These are phyloP conservation scores for Xylocopa sonorina DNA, from an alignment of 1,140 invertebrate genomes.

Conservation along the genomic window DNA sequence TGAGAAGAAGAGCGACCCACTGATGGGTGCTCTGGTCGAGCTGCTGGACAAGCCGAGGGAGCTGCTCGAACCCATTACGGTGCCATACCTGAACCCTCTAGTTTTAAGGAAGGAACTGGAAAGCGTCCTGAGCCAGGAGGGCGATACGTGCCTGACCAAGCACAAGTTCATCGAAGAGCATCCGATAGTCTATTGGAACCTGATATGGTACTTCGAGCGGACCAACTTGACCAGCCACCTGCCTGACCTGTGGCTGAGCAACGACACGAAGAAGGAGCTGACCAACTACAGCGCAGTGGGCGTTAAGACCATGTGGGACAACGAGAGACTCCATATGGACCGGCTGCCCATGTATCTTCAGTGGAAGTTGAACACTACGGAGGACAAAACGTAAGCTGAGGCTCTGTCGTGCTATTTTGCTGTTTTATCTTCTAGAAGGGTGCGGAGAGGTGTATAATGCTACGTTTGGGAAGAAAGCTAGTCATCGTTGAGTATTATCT, in stretches of 20 bases:
- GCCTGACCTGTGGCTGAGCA: conserved; percentile 89
- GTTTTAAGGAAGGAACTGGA: conserved; percentile 98
- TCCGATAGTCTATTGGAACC: conserved; percentile 98
- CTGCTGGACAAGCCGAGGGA: conserved; percentile 76
- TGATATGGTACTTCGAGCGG: conserved; percentile 96
- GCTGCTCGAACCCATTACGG: conserved; percentile 90
- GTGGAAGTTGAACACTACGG: conserved; percentile 75
- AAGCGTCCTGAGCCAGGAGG: conserved; percentile 95
- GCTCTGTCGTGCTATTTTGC: too few relatives aligned
- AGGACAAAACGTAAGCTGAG: conserved; percentile 77
- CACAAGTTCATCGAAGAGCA: conserved; percentile 96
- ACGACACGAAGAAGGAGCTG: conserved; percentile 77
- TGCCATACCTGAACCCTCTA: conserved; percentile 97
- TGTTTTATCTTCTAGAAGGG: not conserved
- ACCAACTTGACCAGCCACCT: conserved; percentile 94
- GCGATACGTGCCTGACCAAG: conserved; percentile 91
- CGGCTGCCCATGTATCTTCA: conserved; percentile 79
- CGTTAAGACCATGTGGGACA: conserved; percentile 80
- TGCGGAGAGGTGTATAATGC: not conserved
- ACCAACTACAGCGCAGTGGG: conserved; percentile 72
- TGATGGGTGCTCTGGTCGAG: conserved; percentile 76
- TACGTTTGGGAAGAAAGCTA: not conserved
- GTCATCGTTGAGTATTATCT: too few relatives aligned
- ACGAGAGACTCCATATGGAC: conserved; percentile 79
- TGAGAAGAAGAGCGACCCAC: conserved; percentile 76